These are phyloP conservation scores for Ardeotis arabs DNA, from an alignment of 2,113 vertebrate species.

Conservation along the genomic window DNA sequence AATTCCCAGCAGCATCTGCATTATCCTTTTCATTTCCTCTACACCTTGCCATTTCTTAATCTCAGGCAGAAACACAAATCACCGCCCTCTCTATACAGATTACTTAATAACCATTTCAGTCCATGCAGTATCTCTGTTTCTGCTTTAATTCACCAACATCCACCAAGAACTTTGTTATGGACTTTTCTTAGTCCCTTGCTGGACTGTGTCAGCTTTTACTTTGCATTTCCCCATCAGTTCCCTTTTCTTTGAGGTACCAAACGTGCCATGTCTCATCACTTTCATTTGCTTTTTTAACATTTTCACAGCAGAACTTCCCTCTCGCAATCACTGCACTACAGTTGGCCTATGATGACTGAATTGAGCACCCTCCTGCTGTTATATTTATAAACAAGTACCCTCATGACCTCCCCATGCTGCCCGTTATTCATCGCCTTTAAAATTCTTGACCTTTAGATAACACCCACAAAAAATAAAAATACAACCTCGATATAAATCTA, in stretches of 20 bases:
- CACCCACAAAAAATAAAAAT: not conserved
- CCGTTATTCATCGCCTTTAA: not conserved
- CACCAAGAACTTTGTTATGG: not conserved
- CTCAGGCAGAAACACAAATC: slow-evolving; percentile 12
- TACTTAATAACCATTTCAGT: not conserved
- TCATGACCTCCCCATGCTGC: not conserved
- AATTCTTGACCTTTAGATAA: not conserved
- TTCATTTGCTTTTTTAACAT: not conserved
- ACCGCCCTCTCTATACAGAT: not conserved
- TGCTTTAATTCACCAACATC: not conserved
- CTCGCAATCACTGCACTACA: not conserved
- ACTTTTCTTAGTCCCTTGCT: not conserved
- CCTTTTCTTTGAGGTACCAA: not conserved
- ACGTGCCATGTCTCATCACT: rapidly evolving
- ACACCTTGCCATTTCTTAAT: slow-evolving; percentile 4
- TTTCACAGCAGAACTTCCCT: not conserved
- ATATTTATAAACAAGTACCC: not conserved
- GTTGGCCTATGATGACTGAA: not conserved
- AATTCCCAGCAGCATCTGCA: not conserved
- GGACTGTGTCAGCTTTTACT: not conserved
- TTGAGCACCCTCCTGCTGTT: not conserved
- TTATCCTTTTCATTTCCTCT: slow-evolving; percentile 31
- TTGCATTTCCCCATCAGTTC: not conserved
- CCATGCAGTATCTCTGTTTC: not conserved
- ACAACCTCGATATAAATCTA: not conserved